Conservation (phyloP, 1,140 invertebrate genomes). For the Augochlora pura region DNA sequence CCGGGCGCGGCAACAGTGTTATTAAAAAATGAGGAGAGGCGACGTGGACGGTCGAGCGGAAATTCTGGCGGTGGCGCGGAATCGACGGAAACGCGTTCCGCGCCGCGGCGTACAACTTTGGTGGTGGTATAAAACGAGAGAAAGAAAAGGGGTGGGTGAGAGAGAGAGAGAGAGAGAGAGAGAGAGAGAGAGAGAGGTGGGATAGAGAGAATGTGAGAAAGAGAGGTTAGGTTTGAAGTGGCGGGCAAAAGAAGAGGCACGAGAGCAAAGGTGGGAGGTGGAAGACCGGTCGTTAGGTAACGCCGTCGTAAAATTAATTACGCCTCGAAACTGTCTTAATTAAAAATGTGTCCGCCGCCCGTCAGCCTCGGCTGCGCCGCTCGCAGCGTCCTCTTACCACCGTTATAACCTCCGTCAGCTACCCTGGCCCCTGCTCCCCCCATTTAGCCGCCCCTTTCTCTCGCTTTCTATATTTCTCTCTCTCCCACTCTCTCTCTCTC, state of each 20-base stretch:
- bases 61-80: conserved; percentile 33
- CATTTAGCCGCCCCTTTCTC: conserved; percentile 39
- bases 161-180: too few relatives aligned
- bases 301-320: conserved; percentile 77
- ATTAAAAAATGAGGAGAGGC: conserved; percentile 20
- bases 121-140: too few relatives aligned
- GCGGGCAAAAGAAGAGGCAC: conserved; percentile 28
- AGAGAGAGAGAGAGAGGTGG: too few relatives aligned
- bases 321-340: conserved; percentile 77
- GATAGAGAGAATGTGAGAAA: too few relatives aligned
- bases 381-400: conserved; percentile 18
- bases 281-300: conserved; percentile 64
- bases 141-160: too few relatives aligned
- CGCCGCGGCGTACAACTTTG: too few relatives aligned
- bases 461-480: too few relatives aligned
- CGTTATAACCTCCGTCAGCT: conserved; percentile 53
- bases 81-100: conserved; percentile 21
- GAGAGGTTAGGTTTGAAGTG: neutral
- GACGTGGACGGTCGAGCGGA: conserved; percentile 18
- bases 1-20: conserved; percentile 17
- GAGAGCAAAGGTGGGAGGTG: conserved; percentile 38
- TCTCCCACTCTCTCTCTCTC: too few relatives aligned
- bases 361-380: conserved; percentile 54
- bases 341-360: conserved; percentile 75
- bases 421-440: conserved; percentile 13